Percentiles rank a stretch among this genome's conserved stretches.
Evolutionary conservation across 2,797 vertebrate species (phyloP).

Genomic region (Ataeniobius toweri): DNA sequence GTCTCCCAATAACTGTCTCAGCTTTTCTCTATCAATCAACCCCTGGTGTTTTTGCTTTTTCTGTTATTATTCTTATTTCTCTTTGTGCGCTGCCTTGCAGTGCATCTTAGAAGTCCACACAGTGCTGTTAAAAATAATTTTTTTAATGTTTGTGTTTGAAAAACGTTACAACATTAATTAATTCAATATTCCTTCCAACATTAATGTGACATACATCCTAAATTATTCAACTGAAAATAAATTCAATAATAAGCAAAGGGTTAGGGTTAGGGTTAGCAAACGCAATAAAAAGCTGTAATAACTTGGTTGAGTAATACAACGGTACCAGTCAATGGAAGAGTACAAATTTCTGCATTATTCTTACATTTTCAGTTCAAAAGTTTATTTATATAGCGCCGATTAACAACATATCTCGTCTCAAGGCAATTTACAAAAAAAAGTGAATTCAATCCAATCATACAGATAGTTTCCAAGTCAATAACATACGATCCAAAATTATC

Average conservation of each 20-base stretch:
- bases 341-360: not conserved
- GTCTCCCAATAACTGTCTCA: slow-evolving; percentile 43
- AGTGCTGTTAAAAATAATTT: not conserved
- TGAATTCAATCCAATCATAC: not conserved
- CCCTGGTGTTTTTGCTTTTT: slow-evolving; percentile 27
- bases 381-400: no score
- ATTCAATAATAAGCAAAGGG: not conserved
- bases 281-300: not conserved
- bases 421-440: not conserved
- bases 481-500: no score
- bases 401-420: not conserved
- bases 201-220: slow-evolving; percentile 1
- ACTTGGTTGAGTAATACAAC: not conserved
- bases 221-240: slow-evolving; percentile 4
- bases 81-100: slow-evolving; percentile 4
- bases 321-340: not conserved
- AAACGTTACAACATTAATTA: slow-evolving; percentile 2
- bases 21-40: slow-evolving; percentile 48
- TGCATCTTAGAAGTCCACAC: not conserved
- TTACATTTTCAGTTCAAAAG: no score
- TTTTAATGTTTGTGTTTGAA: not conserved
- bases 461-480: no score
- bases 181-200: not conserved
- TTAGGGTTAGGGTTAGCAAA: not conserved
- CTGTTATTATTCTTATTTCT: slow-evolving; percentile 18